Conservation (phyloP, 2,888 invertebrate species). For the Vanessa cardui region DNA sequence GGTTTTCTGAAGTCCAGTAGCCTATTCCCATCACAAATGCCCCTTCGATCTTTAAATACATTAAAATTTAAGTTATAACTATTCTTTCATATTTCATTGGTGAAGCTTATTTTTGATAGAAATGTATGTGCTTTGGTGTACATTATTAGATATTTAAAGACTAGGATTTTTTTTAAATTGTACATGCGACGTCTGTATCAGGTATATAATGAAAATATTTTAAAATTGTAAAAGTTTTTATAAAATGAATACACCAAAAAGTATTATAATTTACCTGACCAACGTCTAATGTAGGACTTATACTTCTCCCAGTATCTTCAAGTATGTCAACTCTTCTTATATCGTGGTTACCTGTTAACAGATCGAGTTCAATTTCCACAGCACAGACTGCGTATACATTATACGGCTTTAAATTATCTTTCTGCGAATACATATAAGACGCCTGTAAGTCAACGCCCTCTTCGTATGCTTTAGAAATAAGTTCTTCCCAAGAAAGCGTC, state of each 20-base stretch:
- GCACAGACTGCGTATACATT: conserved; percentile 85
- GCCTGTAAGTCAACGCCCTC: conserved; percentile 84
- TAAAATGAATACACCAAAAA: not conserved
- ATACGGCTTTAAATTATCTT: conserved; percentile 80
- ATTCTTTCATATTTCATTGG: too few relatives aligned
- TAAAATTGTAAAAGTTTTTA: too few relatives aligned
- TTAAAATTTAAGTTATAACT: too few relatives aligned
- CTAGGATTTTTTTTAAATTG: too few relatives aligned
- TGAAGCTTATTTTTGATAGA: too few relatives aligned
- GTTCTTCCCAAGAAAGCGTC: conserved; percentile 81
- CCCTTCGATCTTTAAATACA: conserved; percentile 83
- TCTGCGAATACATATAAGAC: conserved; percentile 82
- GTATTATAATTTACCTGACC: conserved; percentile 84
- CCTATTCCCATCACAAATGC: conserved; percentile 90
- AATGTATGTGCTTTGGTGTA: too few relatives aligned
- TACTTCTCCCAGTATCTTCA: conserved; percentile 88
- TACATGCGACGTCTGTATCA: too few relatives aligned
- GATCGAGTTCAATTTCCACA: conserved; percentile 89
- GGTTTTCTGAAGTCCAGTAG: conserved; percentile 88
- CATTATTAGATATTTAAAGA: too few relatives aligned
- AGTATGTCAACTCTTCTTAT: conserved; percentile 86
- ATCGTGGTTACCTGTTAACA: conserved; percentile 89
- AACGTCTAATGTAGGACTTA: conserved; percentile 88
- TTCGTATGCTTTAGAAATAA: conserved; percentile 78
- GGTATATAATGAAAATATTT: too few relatives aligned